phyloP scores from a whole-genome alignment of 2,797 vertebrate species.

The Octomys mimax region DNA sequence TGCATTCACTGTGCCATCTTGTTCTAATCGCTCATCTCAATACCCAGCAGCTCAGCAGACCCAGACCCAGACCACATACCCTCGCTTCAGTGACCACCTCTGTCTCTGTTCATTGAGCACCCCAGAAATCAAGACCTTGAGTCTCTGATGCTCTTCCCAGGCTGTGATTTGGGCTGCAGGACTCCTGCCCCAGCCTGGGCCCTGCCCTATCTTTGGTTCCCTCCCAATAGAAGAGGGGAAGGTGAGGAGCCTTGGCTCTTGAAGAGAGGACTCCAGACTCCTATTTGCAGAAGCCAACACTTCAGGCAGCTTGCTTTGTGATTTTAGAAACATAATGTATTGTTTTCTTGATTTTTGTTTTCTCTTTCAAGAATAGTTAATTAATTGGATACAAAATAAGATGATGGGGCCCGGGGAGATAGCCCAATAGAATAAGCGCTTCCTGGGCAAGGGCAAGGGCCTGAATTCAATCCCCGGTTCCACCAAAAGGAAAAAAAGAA shows the following conservation, averaged over 20 bases:
- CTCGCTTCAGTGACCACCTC: background rate
- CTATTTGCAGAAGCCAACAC: background rate
- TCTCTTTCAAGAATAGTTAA: background rate
- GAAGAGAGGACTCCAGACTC: background rate
- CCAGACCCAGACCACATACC: no score
- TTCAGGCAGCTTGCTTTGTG: background rate
- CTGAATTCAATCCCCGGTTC: no score
- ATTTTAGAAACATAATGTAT: background rate
- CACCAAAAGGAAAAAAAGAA: no score
- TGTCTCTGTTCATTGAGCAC: background rate
- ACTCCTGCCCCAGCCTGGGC: background rate
- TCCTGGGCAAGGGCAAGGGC: no score
- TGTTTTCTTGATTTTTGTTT: background rate
- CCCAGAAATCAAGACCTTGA: background rate
- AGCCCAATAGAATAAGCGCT: no score
- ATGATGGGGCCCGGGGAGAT: no score
- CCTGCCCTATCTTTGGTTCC: background rate
- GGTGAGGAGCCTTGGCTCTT: background rate
- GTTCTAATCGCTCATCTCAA: background rate
- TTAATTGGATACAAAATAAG: background rate
- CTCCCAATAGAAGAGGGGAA: background rate
- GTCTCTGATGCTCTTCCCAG: background rate
- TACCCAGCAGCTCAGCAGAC: background rate
- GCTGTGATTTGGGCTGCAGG: no score
- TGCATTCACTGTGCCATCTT: accelerated